Evolutionary conservation across 2,797 vertebrate genomes (phyloP).

Genomic region (Nannoperca australis): DNA sequence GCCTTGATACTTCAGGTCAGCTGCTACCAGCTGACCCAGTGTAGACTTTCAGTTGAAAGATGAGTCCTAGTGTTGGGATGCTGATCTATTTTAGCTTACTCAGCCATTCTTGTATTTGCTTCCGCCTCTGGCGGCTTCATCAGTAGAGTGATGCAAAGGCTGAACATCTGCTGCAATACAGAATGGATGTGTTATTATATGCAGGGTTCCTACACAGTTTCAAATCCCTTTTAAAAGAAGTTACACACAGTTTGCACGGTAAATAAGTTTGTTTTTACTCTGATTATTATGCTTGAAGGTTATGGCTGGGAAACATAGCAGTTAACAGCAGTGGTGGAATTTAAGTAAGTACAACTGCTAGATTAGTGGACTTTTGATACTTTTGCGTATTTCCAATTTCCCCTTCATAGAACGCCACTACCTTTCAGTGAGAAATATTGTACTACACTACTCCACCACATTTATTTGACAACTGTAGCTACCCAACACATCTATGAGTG

Average conservation of each 20-base stretch:
- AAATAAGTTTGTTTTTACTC: neutral
- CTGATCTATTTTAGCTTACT: constrained; percentile 9
- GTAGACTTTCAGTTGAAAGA: neutral
- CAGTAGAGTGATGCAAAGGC: neutral
- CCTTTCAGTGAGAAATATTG: neutral
- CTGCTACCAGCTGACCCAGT: neutral
- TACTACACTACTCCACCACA: neutral
- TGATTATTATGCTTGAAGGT: neutral
- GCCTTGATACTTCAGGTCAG: neutral
- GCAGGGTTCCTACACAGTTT: neutral
- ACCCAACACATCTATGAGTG: neutral
- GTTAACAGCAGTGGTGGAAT: neutral
- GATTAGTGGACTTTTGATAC: neutral
- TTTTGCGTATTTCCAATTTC: neutral
- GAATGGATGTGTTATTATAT: constrained; percentile 11
- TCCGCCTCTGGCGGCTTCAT: neutral
- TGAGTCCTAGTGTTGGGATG: neutral
- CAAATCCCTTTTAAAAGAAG: neutral
- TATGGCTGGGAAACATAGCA: neutral
- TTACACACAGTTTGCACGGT: neutral
- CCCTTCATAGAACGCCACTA: neutral
- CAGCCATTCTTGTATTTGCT: neutral
- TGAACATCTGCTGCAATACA: constrained; percentile 33
- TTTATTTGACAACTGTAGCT: neutral
- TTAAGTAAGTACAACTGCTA: neutral